Conservation (phyloP, 2,113 vertebrate species). For the Himantopus leucocephalus region DNA sequence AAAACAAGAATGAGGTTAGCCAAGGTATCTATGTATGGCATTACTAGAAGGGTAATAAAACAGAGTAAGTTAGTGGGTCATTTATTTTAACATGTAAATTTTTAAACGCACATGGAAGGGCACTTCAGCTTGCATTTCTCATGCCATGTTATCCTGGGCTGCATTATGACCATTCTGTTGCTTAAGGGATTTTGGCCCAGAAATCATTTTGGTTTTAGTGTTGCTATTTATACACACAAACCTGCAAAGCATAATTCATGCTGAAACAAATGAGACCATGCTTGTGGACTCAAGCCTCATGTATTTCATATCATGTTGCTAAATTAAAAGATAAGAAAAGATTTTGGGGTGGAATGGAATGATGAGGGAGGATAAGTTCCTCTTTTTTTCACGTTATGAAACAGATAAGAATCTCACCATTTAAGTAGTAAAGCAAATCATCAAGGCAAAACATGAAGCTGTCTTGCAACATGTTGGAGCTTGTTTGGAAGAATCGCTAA, state of each 20-base stretch:
- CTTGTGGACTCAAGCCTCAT: not conserved
- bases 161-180: not conserved
- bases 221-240: not conserved
- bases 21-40: not conserved
- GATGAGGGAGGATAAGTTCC: not conserved
- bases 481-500: conserved; percentile 36
- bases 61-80: not conserved
- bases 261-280: not conserved
- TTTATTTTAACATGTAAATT: not conserved
- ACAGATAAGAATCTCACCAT: not conserved
- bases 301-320: not conserved
- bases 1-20: conserved; percentile 34
- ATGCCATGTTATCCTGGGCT: not conserved
- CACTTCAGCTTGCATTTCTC: not conserved
- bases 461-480: not conserved
- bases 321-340: conserved; percentile 4
- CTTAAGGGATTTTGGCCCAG: not conserved
- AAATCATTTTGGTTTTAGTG: not conserved
- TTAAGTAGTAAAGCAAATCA: conserved; percentile 26
- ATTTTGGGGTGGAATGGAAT: not conserved
- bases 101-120: not conserved
- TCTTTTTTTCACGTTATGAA: conserved; percentile 24
- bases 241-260: not conserved
- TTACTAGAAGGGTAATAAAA: not conserved
- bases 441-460: not conserved